Conservation (phyloP, 2,113 vertebrate genomes). For the Mormyrus iriodes region DNA sequence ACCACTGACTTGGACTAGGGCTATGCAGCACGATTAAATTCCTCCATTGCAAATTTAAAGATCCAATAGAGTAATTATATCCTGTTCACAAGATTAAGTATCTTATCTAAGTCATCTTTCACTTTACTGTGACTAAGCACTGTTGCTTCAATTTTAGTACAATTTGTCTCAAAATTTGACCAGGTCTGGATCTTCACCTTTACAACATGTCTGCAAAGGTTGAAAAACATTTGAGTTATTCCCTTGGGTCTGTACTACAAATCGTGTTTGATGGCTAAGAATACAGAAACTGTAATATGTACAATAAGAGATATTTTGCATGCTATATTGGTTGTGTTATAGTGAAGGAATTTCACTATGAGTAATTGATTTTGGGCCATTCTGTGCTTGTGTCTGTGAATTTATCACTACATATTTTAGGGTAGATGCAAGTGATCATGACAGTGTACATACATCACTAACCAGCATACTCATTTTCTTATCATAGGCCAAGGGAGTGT, state of each 20-base stretch:
- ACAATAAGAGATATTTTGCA: not conserved
- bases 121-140: not conserved
- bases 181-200: not conserved
- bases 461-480: not conserved
- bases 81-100: not conserved
- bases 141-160: not conserved
- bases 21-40: not conserved
- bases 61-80: not conserved
- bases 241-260: not conserved
- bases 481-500: slow-evolving; percentile 74
- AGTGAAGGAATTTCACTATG: not conserved
- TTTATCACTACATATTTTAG: not conserved
- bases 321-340: not conserved
- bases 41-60: not conserved
- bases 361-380: not conserved
- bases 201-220: not conserved
- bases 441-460: not conserved
- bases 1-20: not conserved
- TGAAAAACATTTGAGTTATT: no score
- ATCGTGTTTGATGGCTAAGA: not conserved
- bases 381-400: not conserved
- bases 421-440: not conserved
- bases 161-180: not conserved
- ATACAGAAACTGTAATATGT: not conserved
- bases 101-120: not conserved